Evolutionary conservation across 2,797 vertebrate genomes (phyloP).

Genomic region (Synanceia verrucosa): DNA sequence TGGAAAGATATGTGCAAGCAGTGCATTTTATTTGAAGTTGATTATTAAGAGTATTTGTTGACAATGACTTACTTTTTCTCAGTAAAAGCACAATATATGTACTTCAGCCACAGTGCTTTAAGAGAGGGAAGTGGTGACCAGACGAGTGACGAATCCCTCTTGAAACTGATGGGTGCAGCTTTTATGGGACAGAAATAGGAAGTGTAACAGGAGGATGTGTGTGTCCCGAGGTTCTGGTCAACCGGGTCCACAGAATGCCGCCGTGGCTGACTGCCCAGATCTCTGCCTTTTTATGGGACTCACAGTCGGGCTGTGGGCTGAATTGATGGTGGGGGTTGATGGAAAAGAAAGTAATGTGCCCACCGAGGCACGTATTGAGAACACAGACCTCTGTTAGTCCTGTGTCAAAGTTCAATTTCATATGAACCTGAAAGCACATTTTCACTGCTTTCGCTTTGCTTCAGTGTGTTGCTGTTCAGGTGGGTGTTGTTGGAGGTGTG

Average conservation of each 20-base stretch:
- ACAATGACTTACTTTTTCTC: background rate
- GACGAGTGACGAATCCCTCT: slow-evolving; percentile 30
- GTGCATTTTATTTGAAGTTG: slow-evolving; percentile 5
- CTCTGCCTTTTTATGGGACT: slow-evolving; percentile 53
- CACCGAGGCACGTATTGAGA: slow-evolving; percentile 23
- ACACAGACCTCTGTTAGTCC: background rate
- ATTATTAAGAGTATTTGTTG: background rate
- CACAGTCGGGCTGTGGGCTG: slow-evolving; percentile 30
- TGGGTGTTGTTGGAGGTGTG: background rate
- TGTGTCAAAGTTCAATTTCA: background rate
- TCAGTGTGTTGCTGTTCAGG: background rate
- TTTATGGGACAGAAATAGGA: slow-evolving; percentile 70
- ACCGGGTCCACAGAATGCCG: slow-evolving; percentile 63
- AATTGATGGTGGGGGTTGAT: slow-evolving; percentile 46
- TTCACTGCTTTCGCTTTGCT: background rate
- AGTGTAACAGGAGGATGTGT: slow-evolving; percentile 60
- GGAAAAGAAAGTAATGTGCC: slow-evolving; percentile 55
- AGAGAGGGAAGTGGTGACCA: slow-evolving; percentile 3
- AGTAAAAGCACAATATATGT: background rate
- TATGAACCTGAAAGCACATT: background rate
- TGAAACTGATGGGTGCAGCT: slow-evolving; percentile 23
- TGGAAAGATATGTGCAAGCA: background rate
- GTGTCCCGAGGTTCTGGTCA: slow-evolving; percentile 66
- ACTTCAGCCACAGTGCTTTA: background rate
- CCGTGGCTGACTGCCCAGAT: slow-evolving; percentile 56